phyloP scores from a whole-genome alignment of 2,797 vertebrate species.

The Gallinago nigripennis region DNA sequence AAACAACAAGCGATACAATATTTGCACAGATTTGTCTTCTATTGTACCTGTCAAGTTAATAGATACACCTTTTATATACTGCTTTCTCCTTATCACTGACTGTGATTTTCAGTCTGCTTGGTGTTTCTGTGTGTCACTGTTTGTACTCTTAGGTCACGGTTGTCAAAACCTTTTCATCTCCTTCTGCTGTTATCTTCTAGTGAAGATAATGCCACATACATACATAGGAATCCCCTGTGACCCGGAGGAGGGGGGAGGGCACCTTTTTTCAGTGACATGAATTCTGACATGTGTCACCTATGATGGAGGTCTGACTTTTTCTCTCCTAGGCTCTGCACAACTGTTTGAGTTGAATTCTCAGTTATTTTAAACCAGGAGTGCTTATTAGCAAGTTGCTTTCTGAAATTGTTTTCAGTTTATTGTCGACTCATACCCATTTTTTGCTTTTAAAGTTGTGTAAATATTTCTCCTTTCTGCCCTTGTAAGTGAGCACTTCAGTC shows the following conservation, averaged over 20 bases:
- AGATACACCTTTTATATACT: conserved; percentile 19
- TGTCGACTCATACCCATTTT: neutral
- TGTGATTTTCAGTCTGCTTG: conserved; percentile 13
- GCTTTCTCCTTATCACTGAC: conserved; percentile 31
- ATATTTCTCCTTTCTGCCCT: neutral
- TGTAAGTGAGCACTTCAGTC: neutral
- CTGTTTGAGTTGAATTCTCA: neutral
- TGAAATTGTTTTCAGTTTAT: neutral
- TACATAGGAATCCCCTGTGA: neutral
- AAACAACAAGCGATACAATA: conserved; percentile 9
- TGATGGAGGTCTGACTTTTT: neutral
- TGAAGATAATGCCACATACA: conserved; percentile 26
- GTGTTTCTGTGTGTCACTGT: conserved; percentile 39
- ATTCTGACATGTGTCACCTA: neutral
- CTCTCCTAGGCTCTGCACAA: neutral
- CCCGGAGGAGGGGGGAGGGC: neutral
- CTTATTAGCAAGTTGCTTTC: neutral
- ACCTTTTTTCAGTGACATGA: neutral
- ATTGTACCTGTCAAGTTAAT: conserved; percentile 31
- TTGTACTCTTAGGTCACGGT: conserved; percentile 46
- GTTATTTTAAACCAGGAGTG: neutral
- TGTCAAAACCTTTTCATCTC: conserved; percentile 46
- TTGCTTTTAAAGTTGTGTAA: neutral
- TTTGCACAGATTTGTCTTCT: conserved; percentile 45
- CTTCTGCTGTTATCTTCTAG: conserved; percentile 24